Conservation (phyloP, 1,140 invertebrate genomes). For the Anthonomus grandis region DNA sequence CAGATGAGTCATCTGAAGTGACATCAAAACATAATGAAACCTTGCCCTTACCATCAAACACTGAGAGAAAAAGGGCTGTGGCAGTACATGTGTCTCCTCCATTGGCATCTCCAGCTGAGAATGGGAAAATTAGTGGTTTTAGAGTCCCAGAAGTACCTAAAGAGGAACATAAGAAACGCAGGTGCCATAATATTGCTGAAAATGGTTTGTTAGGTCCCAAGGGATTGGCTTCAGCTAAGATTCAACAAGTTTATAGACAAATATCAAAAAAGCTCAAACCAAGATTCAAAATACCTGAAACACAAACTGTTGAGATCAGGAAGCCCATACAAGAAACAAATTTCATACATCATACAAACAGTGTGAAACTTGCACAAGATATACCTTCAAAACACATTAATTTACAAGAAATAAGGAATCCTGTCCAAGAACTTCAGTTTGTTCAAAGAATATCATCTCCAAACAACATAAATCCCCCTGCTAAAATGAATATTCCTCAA, state of each 20-base stretch:
- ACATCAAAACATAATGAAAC: constrained; percentile 52
- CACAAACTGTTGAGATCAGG: not conserved
- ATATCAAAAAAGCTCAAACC: no score
- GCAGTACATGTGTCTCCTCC: constrained; percentile 10
- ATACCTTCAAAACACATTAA: constrained; percentile 9
- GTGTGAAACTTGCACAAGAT: no score
- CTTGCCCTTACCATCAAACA: constrained; percentile 45
- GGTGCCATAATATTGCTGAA: constrained; percentile 34
- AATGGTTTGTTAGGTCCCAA: constrained; percentile 42
- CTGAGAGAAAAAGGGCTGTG: constrained; percentile 40
- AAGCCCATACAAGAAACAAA: no score
- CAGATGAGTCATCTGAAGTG: constrained; percentile 63
- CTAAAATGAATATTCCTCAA: constrained; percentile 38
- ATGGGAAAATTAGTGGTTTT: constrained; percentile 31
- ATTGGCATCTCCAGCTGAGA: constrained; percentile 20
- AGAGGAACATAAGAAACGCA: constrained; percentile 45
- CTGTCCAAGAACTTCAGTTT: constrained; percentile 19
- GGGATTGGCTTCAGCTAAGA: constrained; percentile 44
- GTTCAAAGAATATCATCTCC: constrained; percentile 28
- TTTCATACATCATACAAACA: constrained; percentile 13
- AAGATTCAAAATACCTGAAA: no score
- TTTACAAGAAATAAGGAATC: constrained; percentile 3
- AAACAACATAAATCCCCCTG: constrained; percentile 4
- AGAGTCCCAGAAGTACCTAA: constrained; percentile 36
- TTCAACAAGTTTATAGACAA: constrained; percentile 47